Conservation (phyloP, 2,888 invertebrate genomes). For the Osmoderma eremita region DNA sequence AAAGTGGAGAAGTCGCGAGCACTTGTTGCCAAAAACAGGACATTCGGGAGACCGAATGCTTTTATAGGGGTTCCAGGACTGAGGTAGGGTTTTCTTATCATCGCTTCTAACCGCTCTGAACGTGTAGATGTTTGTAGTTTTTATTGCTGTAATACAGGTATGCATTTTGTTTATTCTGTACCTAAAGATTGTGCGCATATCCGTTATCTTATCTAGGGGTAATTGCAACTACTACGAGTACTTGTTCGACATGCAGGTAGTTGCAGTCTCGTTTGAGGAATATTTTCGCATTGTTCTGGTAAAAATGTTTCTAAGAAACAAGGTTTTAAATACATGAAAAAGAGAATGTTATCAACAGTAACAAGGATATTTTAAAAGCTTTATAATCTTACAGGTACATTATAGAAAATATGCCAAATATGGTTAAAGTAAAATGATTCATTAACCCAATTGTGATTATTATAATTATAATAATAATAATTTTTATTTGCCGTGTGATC, state of each 20-base stretch:
- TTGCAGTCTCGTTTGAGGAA: neutral
- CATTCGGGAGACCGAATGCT: neutral
- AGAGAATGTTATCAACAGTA: too few relatives aligned
- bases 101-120: neutral
- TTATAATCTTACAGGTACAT: too few relatives aligned
- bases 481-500: too few relatives aligned
- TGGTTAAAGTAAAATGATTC: too few relatives aligned
- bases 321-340: too few relatives aligned
- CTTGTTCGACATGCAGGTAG: too few relatives aligned
- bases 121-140: neutral
- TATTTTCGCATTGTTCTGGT: neutral
- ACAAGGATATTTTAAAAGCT: too few relatives aligned
- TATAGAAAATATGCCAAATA: too few relatives aligned
- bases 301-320: neutral
- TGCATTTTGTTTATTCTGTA: conserved; percentile 18
- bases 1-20: neutral
- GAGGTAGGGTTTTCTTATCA: conserved; percentile 17
- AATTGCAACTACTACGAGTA: neutral
- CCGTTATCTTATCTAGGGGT: conserved; percentile 13
- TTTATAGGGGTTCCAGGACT: conserved; percentile 7
- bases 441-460: too few relatives aligned
- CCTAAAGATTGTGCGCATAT: too few relatives aligned
- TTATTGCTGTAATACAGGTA: conserved; percentile 17
- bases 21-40: conserved; percentile 32
- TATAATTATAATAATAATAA: too few relatives aligned